Percentiles rank a stretch among this genome's conserved stretches.
Evolutionary conservation across 2,797 vertebrate genomes (phyloP).

Genomic region (Remorina albescens): DNA sequence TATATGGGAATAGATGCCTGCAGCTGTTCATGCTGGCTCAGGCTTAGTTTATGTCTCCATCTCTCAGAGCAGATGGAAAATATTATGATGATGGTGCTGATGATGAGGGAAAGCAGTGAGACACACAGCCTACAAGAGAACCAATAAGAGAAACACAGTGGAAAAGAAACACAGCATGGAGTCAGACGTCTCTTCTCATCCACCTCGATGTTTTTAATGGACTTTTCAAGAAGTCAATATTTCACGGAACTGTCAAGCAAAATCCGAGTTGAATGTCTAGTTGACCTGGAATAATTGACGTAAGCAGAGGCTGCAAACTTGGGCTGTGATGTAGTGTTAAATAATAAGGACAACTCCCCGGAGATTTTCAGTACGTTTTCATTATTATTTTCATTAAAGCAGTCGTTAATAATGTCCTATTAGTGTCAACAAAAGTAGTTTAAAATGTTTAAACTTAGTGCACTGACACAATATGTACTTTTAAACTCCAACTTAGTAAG

Average conservation of each 20-base stretch:
- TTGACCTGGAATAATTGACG: conserved; percentile 35
- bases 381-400: conserved; percentile 21
- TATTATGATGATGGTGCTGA: conserved; percentile 79
- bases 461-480: background rate
- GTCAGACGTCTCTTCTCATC: conserved; percentile 12
- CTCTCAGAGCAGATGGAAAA: conserved; percentile 80
- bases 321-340: conserved; percentile 9
- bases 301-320: conserved; percentile 15
- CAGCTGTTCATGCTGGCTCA: conserved; percentile 77
- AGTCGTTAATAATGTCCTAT: conserved; percentile 44
- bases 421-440: conserved; percentile 36
- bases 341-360: conserved; percentile 25
- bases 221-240: conserved; percentile 32
- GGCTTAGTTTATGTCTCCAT: conserved; percentile 75
- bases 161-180: conserved; percentile 30
- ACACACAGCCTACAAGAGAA: conserved; percentile 28
- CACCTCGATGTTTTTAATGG: conserved; percentile 25
- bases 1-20: conserved; percentile 75
- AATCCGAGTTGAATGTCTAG: conserved; percentile 26
- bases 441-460: conserved; percentile 28
- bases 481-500: conserved; percentile 15
- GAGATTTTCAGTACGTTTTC: conserved; percentile 39
- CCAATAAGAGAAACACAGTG: conserved; percentile 32
- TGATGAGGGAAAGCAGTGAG: conserved; percentile 47
- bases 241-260: conserved; percentile 45